These are phyloP conservation scores for Chrysina gloriosa DNA, from an alignment of 2,888 invertebrate species.

Conservation along the genomic window DNA sequence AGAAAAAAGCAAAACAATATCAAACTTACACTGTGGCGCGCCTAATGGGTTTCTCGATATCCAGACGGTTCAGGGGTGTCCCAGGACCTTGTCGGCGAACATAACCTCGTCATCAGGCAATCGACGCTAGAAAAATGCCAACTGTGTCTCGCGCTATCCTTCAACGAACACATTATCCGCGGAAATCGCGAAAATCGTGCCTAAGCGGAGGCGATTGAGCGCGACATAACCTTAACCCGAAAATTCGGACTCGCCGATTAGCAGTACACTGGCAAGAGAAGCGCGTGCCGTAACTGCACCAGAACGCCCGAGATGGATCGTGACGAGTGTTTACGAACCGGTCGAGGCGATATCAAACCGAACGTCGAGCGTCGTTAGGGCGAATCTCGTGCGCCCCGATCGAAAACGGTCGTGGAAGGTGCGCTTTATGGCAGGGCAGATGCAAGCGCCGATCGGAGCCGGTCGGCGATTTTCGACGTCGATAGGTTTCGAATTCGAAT, in stretches of 20 bases:
- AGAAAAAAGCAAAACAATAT: neutral
- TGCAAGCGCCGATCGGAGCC: slow-evolving; percentile 35
- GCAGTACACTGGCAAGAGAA: slow-evolving; percentile 4
- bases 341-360: slow-evolving; percentile 42
- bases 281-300: slow-evolving; percentile 29
- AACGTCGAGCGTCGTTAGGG: slow-evolving; percentile 44
- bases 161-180: slow-evolving; percentile 51
- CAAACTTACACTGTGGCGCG: slow-evolving; percentile 48
- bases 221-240: neutral
- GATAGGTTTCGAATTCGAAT: slow-evolving; percentile 26
- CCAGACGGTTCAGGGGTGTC: slow-evolving; percentile 49
- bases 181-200: too few relatives aligned
- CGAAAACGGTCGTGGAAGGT: slow-evolving; percentile 41
- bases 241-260: neutral
- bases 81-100: slow-evolving; percentile 53
- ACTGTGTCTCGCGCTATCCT: slow-evolving; percentile 51
- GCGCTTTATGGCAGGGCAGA: slow-evolving; percentile 35
- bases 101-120: slow-evolving; percentile 52
- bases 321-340: slow-evolving; percentile 45
- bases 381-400: slow-evolving; percentile 47
- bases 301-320: neutral
- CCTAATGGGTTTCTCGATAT: slow-evolving; percentile 42
- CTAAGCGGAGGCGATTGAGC: too few relatives aligned
- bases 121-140: slow-evolving; percentile 58
- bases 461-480: slow-evolving; percentile 39